These are phyloP conservation scores for Aleiodes testaceus DNA, from an alignment of 2,888 invertebrate genomes.

Conservation along the genomic window DNA sequence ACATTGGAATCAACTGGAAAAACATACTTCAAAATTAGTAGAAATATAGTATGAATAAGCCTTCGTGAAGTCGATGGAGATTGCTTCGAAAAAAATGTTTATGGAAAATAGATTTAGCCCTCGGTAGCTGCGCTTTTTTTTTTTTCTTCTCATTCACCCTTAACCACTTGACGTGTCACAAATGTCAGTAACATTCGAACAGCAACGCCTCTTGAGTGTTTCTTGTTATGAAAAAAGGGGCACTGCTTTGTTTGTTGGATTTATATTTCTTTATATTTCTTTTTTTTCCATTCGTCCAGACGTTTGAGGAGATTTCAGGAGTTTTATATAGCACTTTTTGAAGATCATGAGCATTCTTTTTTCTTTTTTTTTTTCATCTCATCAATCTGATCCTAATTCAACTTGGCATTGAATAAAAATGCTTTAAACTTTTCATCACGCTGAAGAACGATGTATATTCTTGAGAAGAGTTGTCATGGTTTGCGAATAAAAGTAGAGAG, in stretches of 20 bases:
- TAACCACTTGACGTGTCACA: conserved; percentile 69
- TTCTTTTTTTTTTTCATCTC: conserved; percentile 16
- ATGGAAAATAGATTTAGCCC: conserved; percentile 65
- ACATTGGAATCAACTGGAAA: conserved; percentile 69
- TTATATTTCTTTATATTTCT: background rate
- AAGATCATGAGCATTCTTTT: background rate
- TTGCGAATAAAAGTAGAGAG: conserved; percentile 34
- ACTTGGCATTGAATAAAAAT: conserved; percentile 39
- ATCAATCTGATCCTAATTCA: conserved; percentile 40
- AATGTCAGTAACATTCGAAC: conserved; percentile 66
- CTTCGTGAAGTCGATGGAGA: conserved; percentile 38
- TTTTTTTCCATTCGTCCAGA: background rate
- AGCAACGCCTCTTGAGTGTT: conserved; percentile 52
- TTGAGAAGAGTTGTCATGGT: conserved; percentile 37
- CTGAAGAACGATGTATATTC: conserved; percentile 15
- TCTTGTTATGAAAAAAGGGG: conserved; percentile 43
- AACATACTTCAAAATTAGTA: conserved; percentile 55
- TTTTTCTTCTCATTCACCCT: conserved; percentile 38
- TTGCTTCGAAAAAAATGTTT: conserved; percentile 61
- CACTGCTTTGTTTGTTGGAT: conserved; percentile 7
- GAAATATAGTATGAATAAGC: conserved; percentile 39
- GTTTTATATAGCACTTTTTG: too few species aligned
- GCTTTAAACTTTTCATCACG: conserved; percentile 36
- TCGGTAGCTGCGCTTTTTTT: background rate
- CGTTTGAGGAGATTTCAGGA: too few species aligned